A percentile compares a stretch with the other conserved stretches of the same genome.
Evolutionary conservation across 2,797 vertebrate species (phyloP).

Genomic region (Acanthurus tractus): DNA sequence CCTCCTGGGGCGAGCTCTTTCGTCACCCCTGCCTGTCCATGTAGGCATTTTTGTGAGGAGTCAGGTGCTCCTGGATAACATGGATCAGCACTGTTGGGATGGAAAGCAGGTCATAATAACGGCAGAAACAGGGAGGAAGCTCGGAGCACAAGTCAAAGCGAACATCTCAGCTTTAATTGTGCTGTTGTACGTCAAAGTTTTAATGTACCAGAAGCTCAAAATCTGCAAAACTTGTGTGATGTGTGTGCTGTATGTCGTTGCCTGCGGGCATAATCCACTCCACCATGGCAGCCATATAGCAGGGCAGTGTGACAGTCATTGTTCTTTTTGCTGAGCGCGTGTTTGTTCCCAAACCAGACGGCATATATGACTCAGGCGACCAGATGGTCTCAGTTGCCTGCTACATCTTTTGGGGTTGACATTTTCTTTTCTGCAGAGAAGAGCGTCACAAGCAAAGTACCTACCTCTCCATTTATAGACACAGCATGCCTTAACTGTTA

Average conservation of each 20-base stretch:
- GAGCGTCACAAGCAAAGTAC: constrained; percentile 36
- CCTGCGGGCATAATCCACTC: constrained; percentile 21
- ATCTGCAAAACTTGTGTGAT: neutral
- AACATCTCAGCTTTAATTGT: neutral
- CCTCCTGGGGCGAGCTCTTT: constrained; percentile 37
- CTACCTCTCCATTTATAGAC: constrained; percentile 54
- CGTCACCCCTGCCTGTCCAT: constrained; percentile 15
- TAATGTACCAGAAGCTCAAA: neutral
- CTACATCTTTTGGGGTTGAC: constrained; percentile 66
- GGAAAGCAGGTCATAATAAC: constrained; percentile 7
- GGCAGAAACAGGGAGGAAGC: neutral
- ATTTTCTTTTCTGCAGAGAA: constrained; percentile 47
- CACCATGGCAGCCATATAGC: constrained; percentile 7
- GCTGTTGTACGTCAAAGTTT: neutral
- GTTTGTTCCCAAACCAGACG: constrained; percentile 59
- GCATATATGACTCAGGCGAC: constrained; percentile 64
- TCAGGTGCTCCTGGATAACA: constrained; percentile 35
- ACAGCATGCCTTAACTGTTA: constrained; percentile 23
- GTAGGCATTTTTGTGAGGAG: constrained; percentile 35
- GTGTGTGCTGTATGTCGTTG: neutral
- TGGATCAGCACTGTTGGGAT: constrained; percentile 16
- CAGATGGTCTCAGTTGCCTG: constrained; percentile 74
- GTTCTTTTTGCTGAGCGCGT: constrained; percentile 50
- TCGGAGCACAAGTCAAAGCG: neutral
- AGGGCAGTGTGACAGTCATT: constrained; percentile 48